Conservation (phyloP, 2,113 vertebrate species). For the Ploceus nigricollis region DNA sequence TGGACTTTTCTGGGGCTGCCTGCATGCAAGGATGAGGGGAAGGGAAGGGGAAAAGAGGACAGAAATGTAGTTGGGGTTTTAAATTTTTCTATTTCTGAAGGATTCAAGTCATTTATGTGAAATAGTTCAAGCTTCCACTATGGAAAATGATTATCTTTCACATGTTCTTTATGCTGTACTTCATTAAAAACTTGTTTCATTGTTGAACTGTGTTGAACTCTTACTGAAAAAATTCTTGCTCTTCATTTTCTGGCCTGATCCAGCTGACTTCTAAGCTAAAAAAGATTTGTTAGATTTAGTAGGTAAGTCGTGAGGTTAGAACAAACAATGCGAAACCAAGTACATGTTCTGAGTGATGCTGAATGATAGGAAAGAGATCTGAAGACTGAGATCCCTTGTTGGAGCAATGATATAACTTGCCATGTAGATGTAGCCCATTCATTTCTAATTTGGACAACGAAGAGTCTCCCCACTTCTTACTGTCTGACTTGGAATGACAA, state of each 20-base stretch:
- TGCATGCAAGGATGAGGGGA: too few species aligned
- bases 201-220: background rate
- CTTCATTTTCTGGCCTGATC: background rate
- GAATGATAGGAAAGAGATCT: background rate
- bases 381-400: background rate
- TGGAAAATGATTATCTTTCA: background rate
- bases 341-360: background rate
- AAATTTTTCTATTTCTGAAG: background rate
- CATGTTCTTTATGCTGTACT: background rate
- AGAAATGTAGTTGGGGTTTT: background rate
- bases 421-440: background rate
- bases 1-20: background rate
- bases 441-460: slow-evolving; percentile 12
- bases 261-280: background rate
- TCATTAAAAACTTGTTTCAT: background rate
- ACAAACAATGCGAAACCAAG: background rate
- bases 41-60: background rate
- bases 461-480: background rate
- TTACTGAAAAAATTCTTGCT: background rate
- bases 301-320: background rate
- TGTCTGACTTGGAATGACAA: background rate
- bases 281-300: background rate
- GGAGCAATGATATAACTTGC: background rate
- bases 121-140: background rate
- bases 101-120: background rate